Evolutionary conservation across 2,888 invertebrate species (phyloP).

Genomic region (Azorinus chamasolen): DNA sequence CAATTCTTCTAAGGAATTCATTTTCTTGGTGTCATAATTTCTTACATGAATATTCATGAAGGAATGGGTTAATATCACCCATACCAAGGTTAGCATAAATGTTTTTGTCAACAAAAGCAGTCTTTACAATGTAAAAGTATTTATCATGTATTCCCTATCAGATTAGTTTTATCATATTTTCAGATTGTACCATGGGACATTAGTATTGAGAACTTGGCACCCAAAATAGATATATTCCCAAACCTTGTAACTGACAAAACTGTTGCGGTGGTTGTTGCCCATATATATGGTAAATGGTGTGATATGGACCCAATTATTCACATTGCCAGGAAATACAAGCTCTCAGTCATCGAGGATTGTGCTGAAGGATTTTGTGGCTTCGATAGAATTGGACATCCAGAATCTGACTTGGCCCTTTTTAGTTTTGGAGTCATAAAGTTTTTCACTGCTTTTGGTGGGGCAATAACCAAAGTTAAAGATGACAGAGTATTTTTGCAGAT

Average conservation of each 20-base stretch:
- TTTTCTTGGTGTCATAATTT: no score
- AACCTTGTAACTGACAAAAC: conserved; percentile 82
- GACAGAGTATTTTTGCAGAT: conserved; percentile 75
- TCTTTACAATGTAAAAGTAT: no score
- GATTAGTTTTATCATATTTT: conserved; percentile 1
- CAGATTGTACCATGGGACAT: conserved; percentile 84
- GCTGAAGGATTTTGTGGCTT: conserved; percentile 86
- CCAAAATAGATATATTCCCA: conserved; percentile 81
- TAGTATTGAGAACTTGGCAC: conserved; percentile 83
- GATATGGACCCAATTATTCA: conserved; percentile 81
- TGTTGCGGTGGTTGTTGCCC: conserved; percentile 84
- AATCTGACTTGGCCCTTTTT: conserved; percentile 84
- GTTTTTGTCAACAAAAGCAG: no score
- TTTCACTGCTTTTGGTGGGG: conserved; percentile 85
- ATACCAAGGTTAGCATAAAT: no score
- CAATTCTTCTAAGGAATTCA: no score
- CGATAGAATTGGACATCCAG: conserved; percentile 82
- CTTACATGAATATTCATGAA: no score
- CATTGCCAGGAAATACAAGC: conserved; percentile 75
- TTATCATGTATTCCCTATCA: no score
- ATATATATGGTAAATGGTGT: conserved; percentile 84
- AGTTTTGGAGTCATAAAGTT: conserved; percentile 86
- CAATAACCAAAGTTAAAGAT: conserved; percentile 83
- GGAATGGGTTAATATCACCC: no score
- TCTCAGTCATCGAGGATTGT: conserved; percentile 85